A percentile compares a stretch with the other conserved stretches of the same genome.
phyloP scores from a whole-genome alignment of 2,797 vertebrate species.

The Gallinago nigripennis region DNA sequence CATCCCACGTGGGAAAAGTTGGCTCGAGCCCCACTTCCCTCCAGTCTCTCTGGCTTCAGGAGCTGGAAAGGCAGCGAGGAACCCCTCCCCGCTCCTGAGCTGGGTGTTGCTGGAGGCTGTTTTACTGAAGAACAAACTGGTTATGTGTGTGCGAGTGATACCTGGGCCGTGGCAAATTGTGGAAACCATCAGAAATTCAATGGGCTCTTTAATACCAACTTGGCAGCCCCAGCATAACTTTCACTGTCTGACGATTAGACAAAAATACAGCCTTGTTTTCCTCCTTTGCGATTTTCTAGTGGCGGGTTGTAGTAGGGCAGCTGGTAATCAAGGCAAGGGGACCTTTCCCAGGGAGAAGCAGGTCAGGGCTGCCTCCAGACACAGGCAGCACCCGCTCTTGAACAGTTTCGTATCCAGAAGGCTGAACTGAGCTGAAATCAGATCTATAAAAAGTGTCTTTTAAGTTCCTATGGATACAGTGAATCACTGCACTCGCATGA shows the following conservation, averaged over 20 bases:
- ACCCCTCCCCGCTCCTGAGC: neutral
- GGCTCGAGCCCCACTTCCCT: neutral
- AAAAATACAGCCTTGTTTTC: neutral
- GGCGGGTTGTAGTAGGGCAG: neutral
- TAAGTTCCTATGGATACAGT: neutral
- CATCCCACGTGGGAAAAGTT: neutral
- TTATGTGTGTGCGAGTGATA: neutral
- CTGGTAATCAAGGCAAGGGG: neutral
- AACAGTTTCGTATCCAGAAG: neutral
- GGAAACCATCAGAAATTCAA: neutral
- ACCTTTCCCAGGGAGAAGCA: neutral
- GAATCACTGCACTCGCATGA: neutral
- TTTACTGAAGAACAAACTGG: neutral
- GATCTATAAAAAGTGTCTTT: neutral
- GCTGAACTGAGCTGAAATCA: neutral
- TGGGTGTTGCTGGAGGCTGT: neutral
- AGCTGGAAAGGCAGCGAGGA: neutral
- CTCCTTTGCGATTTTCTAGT: neutral
- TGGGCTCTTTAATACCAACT: accelerated
- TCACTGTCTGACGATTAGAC: neutral
- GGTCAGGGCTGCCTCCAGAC: neutral
- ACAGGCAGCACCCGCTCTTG: neutral
- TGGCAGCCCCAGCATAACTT: neutral
- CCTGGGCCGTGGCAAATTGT: neutral
- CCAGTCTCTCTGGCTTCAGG: neutral